phyloP scores from a whole-genome alignment of 2,113 vertebrate species.

The Triplophysa rosa region DNA sequence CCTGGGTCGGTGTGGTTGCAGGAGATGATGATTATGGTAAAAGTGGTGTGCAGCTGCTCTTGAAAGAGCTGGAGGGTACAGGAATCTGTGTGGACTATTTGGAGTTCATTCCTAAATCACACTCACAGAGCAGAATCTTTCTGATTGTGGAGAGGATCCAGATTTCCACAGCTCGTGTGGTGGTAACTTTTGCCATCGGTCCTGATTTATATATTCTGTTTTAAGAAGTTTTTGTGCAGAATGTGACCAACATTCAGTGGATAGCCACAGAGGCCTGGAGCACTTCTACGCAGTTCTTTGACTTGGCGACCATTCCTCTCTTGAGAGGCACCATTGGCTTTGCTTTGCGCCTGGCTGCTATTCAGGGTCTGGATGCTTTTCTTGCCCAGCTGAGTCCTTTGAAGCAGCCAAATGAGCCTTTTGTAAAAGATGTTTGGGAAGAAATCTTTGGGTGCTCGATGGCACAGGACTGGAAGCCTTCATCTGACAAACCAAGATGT shows the following conservation, averaged over 20 bases:
- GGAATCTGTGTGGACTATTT: slow-evolving; percentile 60
- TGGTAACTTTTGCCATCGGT: slow-evolving; percentile 60
- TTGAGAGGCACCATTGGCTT: slow-evolving; percentile 65
- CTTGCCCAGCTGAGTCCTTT: slow-evolving; percentile 53
- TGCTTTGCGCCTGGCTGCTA: slow-evolving; percentile 57
- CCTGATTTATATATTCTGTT: too few relatives aligned
- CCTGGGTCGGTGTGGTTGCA: slow-evolving; percentile 58
- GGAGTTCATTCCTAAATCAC: slow-evolving; percentile 58
- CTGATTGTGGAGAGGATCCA: slow-evolving; percentile 57
- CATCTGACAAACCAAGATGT: slow-evolving; percentile 41
- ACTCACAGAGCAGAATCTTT: slow-evolving; percentile 38
- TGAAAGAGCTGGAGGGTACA: slow-evolving; percentile 53
- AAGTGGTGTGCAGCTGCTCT: slow-evolving; percentile 56
- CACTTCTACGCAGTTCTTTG: slow-evolving; percentile 45
- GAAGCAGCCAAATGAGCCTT: slow-evolving; percentile 48
- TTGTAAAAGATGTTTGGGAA: slow-evolving; percentile 65
- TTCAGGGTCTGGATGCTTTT: slow-evolving; percentile 58
- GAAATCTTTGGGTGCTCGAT: slow-evolving; percentile 62
- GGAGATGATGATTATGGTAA: slow-evolving; percentile 60
- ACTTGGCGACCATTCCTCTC: slow-evolving; percentile 39
- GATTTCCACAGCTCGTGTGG: slow-evolving; percentile 58
- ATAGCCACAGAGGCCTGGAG: slow-evolving; percentile 65
- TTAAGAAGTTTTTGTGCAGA: slow-evolving; percentile 59
- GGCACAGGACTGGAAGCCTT: slow-evolving; percentile 12
- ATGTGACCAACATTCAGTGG: slow-evolving; percentile 63